A percentile compares a stretch with the other conserved stretches of the same genome.
These are phyloP conservation scores for Mythimna pallens DNA, from an alignment of 2,888 invertebrate genomes.

Conservation along the genomic window DNA sequence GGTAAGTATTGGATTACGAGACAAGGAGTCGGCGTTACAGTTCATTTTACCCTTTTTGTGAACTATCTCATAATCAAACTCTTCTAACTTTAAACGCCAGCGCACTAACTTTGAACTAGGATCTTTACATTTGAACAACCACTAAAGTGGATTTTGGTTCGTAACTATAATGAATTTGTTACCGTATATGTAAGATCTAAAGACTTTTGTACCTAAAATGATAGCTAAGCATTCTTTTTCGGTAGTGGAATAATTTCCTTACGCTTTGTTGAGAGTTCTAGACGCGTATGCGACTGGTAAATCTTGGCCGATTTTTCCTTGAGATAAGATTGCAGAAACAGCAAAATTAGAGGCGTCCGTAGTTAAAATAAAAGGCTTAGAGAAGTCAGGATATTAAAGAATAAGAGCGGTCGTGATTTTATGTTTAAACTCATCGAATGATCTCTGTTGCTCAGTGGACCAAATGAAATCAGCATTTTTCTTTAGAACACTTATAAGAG, in stretches of 20 bases:
- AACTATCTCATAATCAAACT: neutral
- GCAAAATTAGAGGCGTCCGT: constrained; percentile 15
- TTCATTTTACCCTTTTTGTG: no score
- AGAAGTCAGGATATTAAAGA: constrained; percentile 9
- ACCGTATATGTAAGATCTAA: constrained; percentile 7
- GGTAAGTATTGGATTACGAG: constrained; percentile 1
- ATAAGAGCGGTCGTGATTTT: constrained; percentile 1
- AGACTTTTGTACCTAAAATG: constrained; percentile 2
- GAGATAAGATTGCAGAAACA: constrained; percentile 4
- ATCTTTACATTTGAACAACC: constrained; percentile 14
- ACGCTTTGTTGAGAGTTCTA: neutral
- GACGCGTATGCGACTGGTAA: neutral
- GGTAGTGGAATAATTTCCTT: neutral
- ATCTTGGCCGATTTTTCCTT: neutral
- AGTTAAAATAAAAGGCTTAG: constrained; percentile 2
- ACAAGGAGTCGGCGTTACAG: neutral
- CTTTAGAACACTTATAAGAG: neutral
- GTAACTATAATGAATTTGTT: constrained; percentile 2
- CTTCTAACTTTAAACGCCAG: neutral
- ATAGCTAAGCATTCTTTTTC: constrained; percentile 7
- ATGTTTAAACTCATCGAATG: neutral
- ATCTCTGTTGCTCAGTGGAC: neutral
- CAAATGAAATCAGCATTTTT: neutral
- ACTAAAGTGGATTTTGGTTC: constrained; percentile 3
- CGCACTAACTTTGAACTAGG: constrained; percentile 1